Conservation (phyloP, 2,888 invertebrate genomes). For the Litoditis marina region DNA sequence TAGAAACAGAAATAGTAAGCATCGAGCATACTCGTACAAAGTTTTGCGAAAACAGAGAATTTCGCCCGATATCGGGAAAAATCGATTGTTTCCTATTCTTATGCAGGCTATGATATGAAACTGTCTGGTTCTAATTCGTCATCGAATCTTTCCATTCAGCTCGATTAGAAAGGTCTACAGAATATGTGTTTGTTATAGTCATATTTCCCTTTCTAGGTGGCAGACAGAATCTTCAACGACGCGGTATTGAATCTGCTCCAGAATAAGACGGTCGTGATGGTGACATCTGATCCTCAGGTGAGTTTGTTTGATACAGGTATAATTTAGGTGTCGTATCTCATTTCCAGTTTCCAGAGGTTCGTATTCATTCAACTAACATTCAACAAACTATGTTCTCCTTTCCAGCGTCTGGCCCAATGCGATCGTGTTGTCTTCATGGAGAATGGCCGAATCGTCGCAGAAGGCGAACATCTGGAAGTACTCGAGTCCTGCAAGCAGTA, state of each 20-base stretch:
- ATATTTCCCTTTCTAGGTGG: conserved; percentile 59
- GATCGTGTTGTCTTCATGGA: conserved; percentile 69
- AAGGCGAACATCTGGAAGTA: conserved; percentile 68
- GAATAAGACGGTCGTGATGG: conserved; percentile 63
- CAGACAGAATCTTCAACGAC: conserved; percentile 66
- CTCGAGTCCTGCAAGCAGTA: conserved; percentile 57
- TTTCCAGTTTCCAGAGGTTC: too few species aligned
- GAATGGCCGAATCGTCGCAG: conserved; percentile 67
- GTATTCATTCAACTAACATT: too few species aligned
- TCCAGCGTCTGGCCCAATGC: conserved; percentile 68
- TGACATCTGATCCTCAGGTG: conserved; percentile 63
- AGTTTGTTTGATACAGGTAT: too few species aligned
- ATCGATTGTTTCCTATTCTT: too few species aligned
- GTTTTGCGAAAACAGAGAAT: neutral
- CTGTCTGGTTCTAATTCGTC: too few species aligned
- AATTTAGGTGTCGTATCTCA: neutral
- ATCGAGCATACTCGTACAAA: neutral
- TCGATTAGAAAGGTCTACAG: neutral
- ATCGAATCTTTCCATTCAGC: too few species aligned
- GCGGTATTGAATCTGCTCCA: conserved; percentile 62
- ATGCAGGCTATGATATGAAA: too few species aligned
- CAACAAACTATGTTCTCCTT: conserved; percentile 7
- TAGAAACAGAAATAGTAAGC: neutral
- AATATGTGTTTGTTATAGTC: neutral
- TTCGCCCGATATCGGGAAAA: neutral